Conservation (phyloP, 2,888 invertebrate genomes). For the Petrolisthes manimaculis region DNA sequence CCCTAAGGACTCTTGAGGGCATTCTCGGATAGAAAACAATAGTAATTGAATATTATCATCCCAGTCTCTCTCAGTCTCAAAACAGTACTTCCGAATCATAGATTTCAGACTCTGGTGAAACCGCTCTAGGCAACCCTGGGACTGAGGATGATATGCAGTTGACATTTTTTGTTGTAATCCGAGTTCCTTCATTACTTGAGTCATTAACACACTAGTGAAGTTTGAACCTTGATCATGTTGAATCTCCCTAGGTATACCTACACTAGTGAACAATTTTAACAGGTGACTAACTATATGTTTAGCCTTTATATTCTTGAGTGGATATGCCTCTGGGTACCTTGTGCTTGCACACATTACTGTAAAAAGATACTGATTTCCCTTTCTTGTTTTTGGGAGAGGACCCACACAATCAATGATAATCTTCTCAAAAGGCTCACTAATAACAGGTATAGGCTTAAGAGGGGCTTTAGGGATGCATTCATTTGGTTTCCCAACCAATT, state of each 20-base stretch:
- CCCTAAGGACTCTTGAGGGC: slow-evolving; percentile 18
- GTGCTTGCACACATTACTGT: background rate
- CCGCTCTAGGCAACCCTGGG: slow-evolving; percentile 22
- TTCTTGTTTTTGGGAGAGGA: background rate
- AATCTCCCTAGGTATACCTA: slow-evolving; percentile 5
- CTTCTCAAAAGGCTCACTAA: slow-evolving; percentile 4
- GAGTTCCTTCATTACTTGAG: background rate
- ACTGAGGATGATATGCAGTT: background rate
- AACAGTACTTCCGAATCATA: slow-evolving; percentile 11
- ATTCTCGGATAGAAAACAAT: slow-evolving; percentile 5
- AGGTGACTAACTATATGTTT: background rate
- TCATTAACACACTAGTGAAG: background rate
- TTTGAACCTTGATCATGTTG: slow-evolving; percentile 20
- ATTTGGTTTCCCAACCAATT: slow-evolving; percentile 18
- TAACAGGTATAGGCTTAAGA: background rate
- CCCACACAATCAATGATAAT: slow-evolving; percentile 19
- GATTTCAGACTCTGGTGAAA: slow-evolving; percentile 22
- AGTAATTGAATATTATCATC: background rate
- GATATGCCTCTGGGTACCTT: slow-evolving; percentile 13
- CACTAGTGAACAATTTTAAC: background rate
- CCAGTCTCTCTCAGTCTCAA: background rate
- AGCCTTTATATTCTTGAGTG: background rate
- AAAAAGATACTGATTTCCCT: background rate
- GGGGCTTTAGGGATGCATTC: background rate
- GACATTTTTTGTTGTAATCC: background rate